Evolutionary conservation across 2,113 vertebrate genomes (phyloP).

Genomic region (Monarcha castaneiventris): DNA sequence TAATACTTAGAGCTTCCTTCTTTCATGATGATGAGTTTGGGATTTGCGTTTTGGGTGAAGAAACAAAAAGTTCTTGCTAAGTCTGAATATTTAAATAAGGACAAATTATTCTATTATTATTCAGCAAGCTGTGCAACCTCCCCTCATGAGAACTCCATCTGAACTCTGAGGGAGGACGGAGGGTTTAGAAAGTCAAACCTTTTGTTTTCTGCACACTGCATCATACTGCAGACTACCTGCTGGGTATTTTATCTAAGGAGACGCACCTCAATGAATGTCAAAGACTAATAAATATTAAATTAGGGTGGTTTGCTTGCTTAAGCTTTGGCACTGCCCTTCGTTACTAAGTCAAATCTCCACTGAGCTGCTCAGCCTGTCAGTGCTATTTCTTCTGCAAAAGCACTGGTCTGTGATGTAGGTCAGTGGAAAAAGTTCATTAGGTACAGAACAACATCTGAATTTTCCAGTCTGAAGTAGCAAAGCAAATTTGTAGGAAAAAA

Average conservation of each 20-base stretch:
- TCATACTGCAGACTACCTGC: background rate
- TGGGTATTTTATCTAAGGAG: background rate
- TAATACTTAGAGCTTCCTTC: background rate
- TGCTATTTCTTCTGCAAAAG: background rate
- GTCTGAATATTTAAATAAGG: background rate
- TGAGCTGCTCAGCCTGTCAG: background rate
- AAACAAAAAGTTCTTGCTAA: background rate
- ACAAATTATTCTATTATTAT: background rate
- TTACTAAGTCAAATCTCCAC: background rate
- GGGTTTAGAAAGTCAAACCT: background rate
- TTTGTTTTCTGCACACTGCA: background rate
- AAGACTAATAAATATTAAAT: conserved; percentile 28
- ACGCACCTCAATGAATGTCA: background rate
- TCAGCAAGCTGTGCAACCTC: background rate
- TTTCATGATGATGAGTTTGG: background rate
- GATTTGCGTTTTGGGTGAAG: background rate
- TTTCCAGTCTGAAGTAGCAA: background rate
- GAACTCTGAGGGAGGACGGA: background rate
- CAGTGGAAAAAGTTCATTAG: background rate
- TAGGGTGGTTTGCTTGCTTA: conserved; percentile 6
- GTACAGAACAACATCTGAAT: background rate
- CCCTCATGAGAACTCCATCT: background rate
- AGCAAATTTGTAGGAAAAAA: background rate
- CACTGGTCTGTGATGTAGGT: background rate
- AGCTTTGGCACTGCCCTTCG: background rate